phyloP scores from a whole-genome alignment of 2,113 vertebrate species.

The Antennarius striatus region DNA sequence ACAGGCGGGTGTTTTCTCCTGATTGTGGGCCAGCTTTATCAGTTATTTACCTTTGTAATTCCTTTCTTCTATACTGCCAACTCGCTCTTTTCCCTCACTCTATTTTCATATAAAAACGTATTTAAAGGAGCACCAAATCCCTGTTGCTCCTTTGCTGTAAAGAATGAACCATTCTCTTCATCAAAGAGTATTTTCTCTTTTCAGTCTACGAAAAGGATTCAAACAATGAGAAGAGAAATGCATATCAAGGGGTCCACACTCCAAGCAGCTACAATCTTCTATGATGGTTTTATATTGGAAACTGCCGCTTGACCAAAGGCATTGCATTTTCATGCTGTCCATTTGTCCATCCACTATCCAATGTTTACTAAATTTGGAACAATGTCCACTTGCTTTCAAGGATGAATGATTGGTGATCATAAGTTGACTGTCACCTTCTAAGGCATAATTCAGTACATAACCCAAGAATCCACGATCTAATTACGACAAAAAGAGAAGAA shows the following conservation, averaged over 20 bases:
- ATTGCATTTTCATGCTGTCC: background rate
- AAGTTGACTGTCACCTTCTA: too few species aligned
- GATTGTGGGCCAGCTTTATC: slow-evolving; percentile 30
- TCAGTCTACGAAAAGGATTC: slow-evolving; percentile 60
- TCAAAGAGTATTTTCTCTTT: slow-evolving; percentile 54
- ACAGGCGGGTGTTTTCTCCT: slow-evolving; percentile 43
- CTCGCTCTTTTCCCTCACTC: background rate
- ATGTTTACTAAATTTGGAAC: background rate
- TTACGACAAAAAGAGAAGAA: too few species aligned
- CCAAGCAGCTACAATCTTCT: slow-evolving; percentile 61
- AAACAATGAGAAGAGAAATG: slow-evolving; percentile 55
- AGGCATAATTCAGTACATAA: too few species aligned
- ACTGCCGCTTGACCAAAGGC: background rate
- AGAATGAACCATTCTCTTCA: slow-evolving; percentile 40
- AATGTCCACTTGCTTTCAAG: background rate
- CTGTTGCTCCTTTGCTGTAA: slow-evolving; percentile 30
- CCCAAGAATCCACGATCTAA: too few species aligned
- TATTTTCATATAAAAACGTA: background rate
- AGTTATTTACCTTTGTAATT: background rate
- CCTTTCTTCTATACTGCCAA: background rate
- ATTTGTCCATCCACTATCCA: background rate
- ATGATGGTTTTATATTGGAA: slow-evolving; percentile 38
- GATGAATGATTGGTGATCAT: too few species aligned
- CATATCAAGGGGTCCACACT: slow-evolving; percentile 56
- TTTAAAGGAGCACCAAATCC: slow-evolving; percentile 23